phyloP scores from a whole-genome alignment of 2,888 invertebrate species.

The Drosophila anomalata region DNA sequence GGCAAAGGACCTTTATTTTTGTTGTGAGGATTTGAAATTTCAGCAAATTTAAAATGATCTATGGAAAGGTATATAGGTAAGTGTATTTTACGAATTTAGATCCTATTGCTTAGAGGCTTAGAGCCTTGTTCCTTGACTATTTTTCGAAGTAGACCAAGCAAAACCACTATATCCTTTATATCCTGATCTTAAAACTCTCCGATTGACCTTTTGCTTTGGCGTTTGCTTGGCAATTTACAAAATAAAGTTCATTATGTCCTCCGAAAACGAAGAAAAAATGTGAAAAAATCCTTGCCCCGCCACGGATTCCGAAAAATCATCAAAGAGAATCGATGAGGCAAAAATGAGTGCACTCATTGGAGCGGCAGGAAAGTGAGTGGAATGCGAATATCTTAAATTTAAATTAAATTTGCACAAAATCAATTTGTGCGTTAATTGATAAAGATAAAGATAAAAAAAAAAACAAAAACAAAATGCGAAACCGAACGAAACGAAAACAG shows the following conservation, averaged over 20 bases:
- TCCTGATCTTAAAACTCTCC: not conserved
- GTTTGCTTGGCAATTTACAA: not conserved
- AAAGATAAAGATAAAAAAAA: constrained; percentile 11
- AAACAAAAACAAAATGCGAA: constrained; percentile 19
- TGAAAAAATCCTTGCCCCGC: not conserved
- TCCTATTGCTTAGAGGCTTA: too few species aligned
- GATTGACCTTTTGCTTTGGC: not conserved
- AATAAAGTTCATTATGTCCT: constrained; percentile 1
- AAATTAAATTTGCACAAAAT: constrained; percentile 44
- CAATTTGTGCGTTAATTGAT: constrained; percentile 59
- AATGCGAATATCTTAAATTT: constrained; percentile 36
- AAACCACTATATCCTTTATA: not conserved
- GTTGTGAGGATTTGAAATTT: too few species aligned
- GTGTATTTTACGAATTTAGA: too few species aligned
- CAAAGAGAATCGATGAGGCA: constrained; percentile 21
- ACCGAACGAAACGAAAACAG: constrained; percentile 34
- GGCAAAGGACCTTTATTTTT: too few species aligned
- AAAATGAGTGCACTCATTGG: constrained; percentile 11
- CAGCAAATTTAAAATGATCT: too few species aligned
- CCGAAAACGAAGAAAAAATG: not conserved
- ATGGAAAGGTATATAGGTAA: too few species aligned
- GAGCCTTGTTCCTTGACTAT: too few species aligned
- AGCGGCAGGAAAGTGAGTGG: constrained; percentile 26
- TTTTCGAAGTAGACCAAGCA: too few species aligned
- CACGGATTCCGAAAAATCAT: constrained; percentile 35